Base-by-base conservation (phyloP, 2,888 invertebrate genomes). In the Eupeodes latifasciatus region DNA sequence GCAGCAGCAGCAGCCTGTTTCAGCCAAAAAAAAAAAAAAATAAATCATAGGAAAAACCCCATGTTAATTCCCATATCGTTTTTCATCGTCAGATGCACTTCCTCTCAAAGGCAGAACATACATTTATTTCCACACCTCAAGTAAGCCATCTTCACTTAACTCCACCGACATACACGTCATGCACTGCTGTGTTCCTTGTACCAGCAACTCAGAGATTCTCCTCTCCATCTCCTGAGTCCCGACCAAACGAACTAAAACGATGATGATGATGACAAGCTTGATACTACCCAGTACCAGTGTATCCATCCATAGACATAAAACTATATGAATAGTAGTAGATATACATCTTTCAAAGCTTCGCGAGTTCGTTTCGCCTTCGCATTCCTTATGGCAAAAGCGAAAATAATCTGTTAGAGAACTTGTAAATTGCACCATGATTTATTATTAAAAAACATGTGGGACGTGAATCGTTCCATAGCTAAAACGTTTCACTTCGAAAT, bases 371-470 rank as follows among this genome's bases (percentile, higher is more conserved):
- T 40, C 16, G 14, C 10, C 6, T 12, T 44, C 59, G n/a, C 44
- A 72, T 53, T 78, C 36, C 82, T 49, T 59, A 27, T 27, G 34
- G 59, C 51, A 69, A 78, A 81, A 85, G 81, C 59, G 64, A 87
- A 87, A 81, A 81, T 85, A 88, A 85, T 84, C 84, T 85, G 81
- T 85, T 81, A 57, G 85, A 85, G 66, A 88, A 85, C 85, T 85
- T 85, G 88, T 88, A 88, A 88, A 88, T 88, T 88, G 88, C 88
- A 85, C 74, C 55, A 85, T 85, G 88, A 88, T 88, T 88, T 88
- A 88, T 88, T 88, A 85, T 88, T 85, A 78, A 85, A 74, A 87
- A 71, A 69, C 78, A 78, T 88, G 78, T 78, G 85, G 72, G 64
- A 67, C 66, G 53, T 71, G 51, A 53, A 51, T 16, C 14, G 71